phyloP scores from a whole-genome alignment of 2,888 invertebrate genomes.

The Pherbina coryleti region DNA sequence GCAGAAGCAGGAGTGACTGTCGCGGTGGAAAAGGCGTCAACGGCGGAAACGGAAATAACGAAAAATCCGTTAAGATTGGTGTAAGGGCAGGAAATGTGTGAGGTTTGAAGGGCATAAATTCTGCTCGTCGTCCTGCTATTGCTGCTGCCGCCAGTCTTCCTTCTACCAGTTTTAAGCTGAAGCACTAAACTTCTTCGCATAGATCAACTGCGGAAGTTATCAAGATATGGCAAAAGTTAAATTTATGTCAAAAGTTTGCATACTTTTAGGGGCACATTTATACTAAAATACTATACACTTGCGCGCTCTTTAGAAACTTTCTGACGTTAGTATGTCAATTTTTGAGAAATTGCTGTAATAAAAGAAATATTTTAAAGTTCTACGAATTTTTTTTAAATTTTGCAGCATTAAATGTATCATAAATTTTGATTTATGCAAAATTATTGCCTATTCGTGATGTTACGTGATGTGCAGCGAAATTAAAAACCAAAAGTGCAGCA shows the following conservation, averaged over 20 bases:
- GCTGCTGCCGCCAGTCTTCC: too few relatives aligned
- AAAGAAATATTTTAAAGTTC: background rate
- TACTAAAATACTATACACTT: background rate
- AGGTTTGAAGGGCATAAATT: background rate
- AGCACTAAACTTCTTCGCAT: constrained; percentile 11
- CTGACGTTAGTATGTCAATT: constrained; percentile 7
- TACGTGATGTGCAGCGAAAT: too few relatives aligned
- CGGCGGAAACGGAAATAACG: constrained; percentile 31
- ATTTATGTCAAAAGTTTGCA: constrained; percentile 37
- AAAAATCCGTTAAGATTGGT: constrained; percentile 28
- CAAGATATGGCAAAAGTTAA: constrained; percentile 28
- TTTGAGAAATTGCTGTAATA: background rate
- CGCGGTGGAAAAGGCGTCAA: background rate
- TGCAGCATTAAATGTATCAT: too few relatives aligned
- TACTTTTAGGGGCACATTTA: constrained; percentile 21
- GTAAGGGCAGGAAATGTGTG: background rate
- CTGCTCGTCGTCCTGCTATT: too few relatives aligned
- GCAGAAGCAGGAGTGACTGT: background rate
- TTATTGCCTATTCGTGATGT: too few relatives aligned
- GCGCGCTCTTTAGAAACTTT: background rate
- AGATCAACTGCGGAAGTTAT: constrained; percentile 34
- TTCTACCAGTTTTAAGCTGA: background rate
- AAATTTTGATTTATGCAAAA: too few relatives aligned
- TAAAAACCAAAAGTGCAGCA: too few relatives aligned
- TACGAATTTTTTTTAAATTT: too few relatives aligned